Evolutionary conservation across 1,140 invertebrate genomes (phyloP), one percentile per base, ranked within the genome.

Genomic region (Venturia canescens): DNA sequence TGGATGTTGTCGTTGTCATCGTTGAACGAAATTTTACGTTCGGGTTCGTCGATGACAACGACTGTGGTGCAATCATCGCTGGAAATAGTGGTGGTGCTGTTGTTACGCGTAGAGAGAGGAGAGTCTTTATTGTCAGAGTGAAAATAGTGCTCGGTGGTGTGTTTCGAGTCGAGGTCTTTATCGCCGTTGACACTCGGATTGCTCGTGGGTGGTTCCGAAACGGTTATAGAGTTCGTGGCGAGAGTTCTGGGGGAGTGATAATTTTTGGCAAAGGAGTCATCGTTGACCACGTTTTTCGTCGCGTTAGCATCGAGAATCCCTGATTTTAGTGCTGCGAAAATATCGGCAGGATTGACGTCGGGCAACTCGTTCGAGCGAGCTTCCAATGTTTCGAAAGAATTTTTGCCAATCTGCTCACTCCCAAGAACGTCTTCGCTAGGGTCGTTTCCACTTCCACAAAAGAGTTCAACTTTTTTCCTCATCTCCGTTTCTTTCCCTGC

Each of bases 1-100:
- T 89, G 86, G 48, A 92, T 92, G 74, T 91, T 92, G 31, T 89
- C 86, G 69, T 87, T 87, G 34, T 88, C 87, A 1, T 87, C 85
- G 71, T 79, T 83, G 57, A 86, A 83, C 9, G 78, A 72, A 27
- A 81, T 80, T 84, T 87, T 87, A 75, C 81, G 82, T 72, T 87
- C 87, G 31, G 84, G 31, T 80, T 91, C 87, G 72, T 91, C 90
- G 31, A 91, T 82, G 71, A 92, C 87, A 6, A 92, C 87, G 21
- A 91, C 88, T 0, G 88, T 90, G 21, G 89, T 85, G 83, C 86
- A 84, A 29, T 86, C 80, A 66, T 88, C 87, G 77, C 80, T 86
- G 11, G 50, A 81, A 63, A 69, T 53, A 38, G 50, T 80, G 26
- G 38, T 72, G 21, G 48, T 23, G 63, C 75, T 83, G 50, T 53